A percentile compares a stretch with the other conserved stretches of the same genome.
phyloP scores from a whole-genome alignment of 2,888 invertebrate species.

The Protonemura montana region DNA sequence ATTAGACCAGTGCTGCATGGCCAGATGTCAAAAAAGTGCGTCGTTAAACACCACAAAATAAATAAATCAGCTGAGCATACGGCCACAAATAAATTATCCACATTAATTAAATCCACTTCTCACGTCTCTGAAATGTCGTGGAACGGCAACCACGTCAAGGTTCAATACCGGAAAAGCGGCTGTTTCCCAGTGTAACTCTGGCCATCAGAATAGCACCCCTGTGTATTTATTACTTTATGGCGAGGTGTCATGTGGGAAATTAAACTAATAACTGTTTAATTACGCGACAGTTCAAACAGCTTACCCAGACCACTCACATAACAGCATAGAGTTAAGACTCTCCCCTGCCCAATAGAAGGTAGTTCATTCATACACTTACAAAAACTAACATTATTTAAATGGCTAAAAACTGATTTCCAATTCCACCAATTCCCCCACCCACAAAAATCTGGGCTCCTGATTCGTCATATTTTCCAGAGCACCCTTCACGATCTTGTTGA shows the following conservation, averaged over 20 bases:
- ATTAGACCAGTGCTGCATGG: too few relatives aligned
- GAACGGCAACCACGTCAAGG: too few relatives aligned
- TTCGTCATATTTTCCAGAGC: not conserved
- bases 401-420: not conserved
- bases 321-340: not conserved
- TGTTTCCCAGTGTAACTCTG: not conserved
- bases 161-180: too few relatives aligned
- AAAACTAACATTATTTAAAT: not conserved
- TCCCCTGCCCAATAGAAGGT: not conserved
- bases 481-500: not conserved
- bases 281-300: not conserved
- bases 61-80: too few relatives aligned
- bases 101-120: not conserved
- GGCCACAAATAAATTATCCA: not conserved
- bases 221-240: not conserved
- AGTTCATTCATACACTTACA: too few relatives aligned
- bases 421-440: not conserved
- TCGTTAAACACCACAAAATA: too few relatives aligned
- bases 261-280: not conserved
- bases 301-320: not conserved
- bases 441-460: not conserved
- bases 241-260: not conserved
- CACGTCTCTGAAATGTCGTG: too few relatives aligned
- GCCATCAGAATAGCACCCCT: not conserved
- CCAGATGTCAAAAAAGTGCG: too few relatives aligned